Conservation (phyloP, 2,113 vertebrate species). For the Epinephelus moara region DNA sequence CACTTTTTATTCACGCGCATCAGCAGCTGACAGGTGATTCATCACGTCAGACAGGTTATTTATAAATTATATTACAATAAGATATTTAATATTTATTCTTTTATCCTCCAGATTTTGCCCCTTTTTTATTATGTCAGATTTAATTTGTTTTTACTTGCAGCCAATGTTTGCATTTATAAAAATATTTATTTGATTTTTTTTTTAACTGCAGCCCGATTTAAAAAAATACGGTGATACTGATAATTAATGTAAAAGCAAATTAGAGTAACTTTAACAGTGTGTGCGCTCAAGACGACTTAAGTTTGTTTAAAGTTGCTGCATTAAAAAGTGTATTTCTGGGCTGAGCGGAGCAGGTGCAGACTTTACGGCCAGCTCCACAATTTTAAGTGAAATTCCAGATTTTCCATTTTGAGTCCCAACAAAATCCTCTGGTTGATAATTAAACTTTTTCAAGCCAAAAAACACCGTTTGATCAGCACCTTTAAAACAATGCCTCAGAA, state of each 20-base stretch:
- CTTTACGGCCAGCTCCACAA: neutral
- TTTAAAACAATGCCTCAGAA: conserved; percentile 16
- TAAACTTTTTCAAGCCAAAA: conserved; percentile 17
- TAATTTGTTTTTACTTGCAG: neutral
- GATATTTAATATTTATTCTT: neutral
- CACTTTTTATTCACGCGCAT: neutral
- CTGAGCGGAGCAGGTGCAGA: conserved; percentile 52
- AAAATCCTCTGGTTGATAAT: conserved; percentile 25
- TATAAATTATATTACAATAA: neutral
- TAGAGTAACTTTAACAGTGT: neutral
- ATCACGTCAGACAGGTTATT: neutral
- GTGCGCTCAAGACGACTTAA: neutral
- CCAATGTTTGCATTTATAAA: neutral
- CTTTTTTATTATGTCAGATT: neutral
- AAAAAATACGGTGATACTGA: neutral
- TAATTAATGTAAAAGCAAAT: neutral
- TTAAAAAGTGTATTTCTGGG: conserved; percentile 10
- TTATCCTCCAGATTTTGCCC: neutral
- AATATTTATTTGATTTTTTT: neutral
- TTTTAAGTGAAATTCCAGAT: conserved; percentile 37
- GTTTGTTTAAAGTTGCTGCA: neutral
- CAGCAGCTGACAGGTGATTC: neutral
- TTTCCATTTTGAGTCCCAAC: conserved; percentile 27
- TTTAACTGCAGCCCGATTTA: neutral
- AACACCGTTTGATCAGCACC: conserved; percentile 36